Base-by-base conservation (phyloP, 2,113 vertebrate genomes). In the Nothoprocta pentlandii region DNA sequence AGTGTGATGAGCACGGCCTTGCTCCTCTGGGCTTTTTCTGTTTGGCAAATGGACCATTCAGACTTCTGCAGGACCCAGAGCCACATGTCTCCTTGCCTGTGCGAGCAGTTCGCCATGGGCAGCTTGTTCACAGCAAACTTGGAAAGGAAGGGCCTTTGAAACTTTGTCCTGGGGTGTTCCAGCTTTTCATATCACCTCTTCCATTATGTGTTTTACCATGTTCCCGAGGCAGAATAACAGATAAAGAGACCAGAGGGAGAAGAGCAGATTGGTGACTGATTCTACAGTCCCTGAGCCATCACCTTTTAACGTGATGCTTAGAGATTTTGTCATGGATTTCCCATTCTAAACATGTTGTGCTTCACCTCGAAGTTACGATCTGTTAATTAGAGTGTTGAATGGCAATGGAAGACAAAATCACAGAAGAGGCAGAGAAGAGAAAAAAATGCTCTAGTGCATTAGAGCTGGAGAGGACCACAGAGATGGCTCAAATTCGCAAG, bases 301-400 rank as follows among this genome's bases (percentile, higher is more conserved):
- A 22, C 71, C 91, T 83, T 1, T 1, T 67, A 47, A 79, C n/a
- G 41, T 36, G 73, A 39, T 8, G 53, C 86, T 84, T 90, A 42
- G 46, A 71, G 71, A 32, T 90, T 93, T 89, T 63, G 41, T 49
- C 85, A 77, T 61, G 39, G 49, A 81, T 93, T 96, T 92, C 46
- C 76, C 71, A 90, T 93, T 94, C 94, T n/a, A 19, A 67, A 68
- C 90, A 90, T 15, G 5, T 86, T 68, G 76, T 91, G 23, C 85
- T 87, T 94, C 78, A 87, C 84, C 73, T 93, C 87, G 56, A 61
- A 87, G 85, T 94, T 87, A 85, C 4, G 2, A 78, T 91, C 78
- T 80, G 54, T 91, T 87, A 92, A 69, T 96, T 94, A 92, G 59
- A 77, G 61, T 85, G 92, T 93, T 93, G 96, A 94, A 63, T 34